Conservation (phyloP, 2,797 vertebrate genomes). For the Balearica regulorum region DNA sequence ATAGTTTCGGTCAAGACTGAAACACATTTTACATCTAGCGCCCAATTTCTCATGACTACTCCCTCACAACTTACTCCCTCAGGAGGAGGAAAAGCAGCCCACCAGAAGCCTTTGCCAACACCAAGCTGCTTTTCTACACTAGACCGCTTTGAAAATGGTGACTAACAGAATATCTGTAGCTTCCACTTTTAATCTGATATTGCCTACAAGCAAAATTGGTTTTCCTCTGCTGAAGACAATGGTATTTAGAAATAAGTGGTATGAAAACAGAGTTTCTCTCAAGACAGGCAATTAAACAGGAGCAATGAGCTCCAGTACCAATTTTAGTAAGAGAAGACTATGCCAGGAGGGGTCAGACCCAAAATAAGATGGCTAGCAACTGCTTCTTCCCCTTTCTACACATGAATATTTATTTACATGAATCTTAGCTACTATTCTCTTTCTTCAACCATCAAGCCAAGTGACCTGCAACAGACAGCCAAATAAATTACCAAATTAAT, state of each 20-base stretch:
- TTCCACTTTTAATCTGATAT: not conserved
- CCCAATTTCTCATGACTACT: not conserved
- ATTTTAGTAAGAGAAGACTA: not conserved
- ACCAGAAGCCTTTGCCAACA: not conserved
- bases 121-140: not conserved
- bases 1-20: not conserved
- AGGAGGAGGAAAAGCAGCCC: not conserved
- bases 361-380: constrained; percentile 16
- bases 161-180: not conserved
- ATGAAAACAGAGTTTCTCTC: not conserved
- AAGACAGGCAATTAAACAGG: constrained; percentile 23
- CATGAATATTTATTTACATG: not conserved
- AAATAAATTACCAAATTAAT: constrained; percentile 44
- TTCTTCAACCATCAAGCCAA: constrained; percentile 32
- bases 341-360: not conserved
- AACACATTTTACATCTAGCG: not conserved
- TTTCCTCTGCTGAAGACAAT: not conserved
- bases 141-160: not conserved
- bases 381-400: constrained; percentile 13
- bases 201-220: not conserved
- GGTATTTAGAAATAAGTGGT: not conserved
- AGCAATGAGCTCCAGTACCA: constrained; percentile 26
- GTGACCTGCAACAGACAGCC: constrained; percentile 12
- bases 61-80: not conserved
- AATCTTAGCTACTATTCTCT: not conserved